phyloP scores from a whole-genome alignment of 1,140 invertebrate genomes.

The Arctopsyche grandis region DNA sequence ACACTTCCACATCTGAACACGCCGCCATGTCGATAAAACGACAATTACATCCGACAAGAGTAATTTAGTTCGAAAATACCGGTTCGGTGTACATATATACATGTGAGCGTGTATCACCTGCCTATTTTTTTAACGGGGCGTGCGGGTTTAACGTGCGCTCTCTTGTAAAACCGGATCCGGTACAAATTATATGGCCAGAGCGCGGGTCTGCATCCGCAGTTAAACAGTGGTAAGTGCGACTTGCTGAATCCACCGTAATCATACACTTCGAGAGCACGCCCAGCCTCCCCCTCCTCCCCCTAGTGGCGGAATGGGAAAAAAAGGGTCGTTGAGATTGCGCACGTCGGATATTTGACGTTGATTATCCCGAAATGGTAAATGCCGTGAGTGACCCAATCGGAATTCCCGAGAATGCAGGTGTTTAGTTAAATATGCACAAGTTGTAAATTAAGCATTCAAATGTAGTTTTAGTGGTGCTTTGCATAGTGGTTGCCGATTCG shows the following conservation, averaged over 20 bases:
- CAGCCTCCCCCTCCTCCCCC: neutral
- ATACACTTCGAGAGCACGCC: neutral
- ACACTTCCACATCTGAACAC: slow-evolving; percentile 20
- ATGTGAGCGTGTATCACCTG: slow-evolving; percentile 42
- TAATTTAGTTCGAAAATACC: slow-evolving; percentile 43
- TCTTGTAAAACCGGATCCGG: slow-evolving; percentile 44
- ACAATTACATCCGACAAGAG: slow-evolving; percentile 33
- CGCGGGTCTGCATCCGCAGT: slow-evolving; percentile 40
- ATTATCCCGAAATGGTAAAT: too few species aligned
- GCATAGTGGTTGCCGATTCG: too few species aligned
- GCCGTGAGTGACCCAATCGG: too few species aligned
- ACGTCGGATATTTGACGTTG: too few species aligned
- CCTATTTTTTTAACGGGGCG: slow-evolving; percentile 35
- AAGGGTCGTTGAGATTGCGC: too few species aligned
- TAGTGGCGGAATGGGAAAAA: neutral
- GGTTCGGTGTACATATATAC: slow-evolving; percentile 13
- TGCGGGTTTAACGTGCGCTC: slow-evolving; percentile 26
- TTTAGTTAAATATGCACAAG: too few species aligned
- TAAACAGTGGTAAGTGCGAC: slow-evolving; percentile 41
- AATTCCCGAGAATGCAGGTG: too few species aligned
- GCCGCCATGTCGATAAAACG: slow-evolving; percentile 30
- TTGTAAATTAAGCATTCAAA: too few species aligned
- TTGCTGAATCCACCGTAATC: slow-evolving; percentile 13
- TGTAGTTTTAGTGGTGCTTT: too few species aligned
- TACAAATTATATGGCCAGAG: slow-evolving; percentile 41